Evolutionary conservation across 2,113 vertebrate genomes (phyloP).

Genomic region (Anguilla rostrata): DNA sequence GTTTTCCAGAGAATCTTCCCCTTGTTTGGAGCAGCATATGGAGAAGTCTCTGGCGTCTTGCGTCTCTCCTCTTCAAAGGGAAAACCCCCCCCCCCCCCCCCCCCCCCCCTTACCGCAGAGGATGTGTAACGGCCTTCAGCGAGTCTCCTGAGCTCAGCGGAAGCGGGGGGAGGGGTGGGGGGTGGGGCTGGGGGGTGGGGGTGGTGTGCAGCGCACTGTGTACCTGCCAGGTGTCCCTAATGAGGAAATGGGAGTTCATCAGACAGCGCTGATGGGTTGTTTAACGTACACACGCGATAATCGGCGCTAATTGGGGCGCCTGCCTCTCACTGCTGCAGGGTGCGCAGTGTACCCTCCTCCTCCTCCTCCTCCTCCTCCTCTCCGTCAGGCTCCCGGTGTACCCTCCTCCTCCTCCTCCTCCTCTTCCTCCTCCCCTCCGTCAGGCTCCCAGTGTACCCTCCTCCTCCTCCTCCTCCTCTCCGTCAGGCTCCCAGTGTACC

Average conservation of each 20-base stretch:
- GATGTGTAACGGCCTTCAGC: background rate
- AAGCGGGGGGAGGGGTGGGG: background rate
- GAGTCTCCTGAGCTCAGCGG: conserved; percentile 12
- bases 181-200: too few species aligned
- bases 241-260: conserved; percentile 11
- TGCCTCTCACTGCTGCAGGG: background rate
- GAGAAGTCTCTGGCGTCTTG: background rate
- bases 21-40: background rate
- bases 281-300: conserved; percentile 21
- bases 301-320: background rate
- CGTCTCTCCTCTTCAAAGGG: background rate
- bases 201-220: background rate
- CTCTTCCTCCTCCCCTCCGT: too few species aligned
- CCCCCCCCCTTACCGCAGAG: background rate
- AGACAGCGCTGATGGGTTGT: background rate
- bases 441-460: too few species aligned
- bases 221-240: conserved; percentile 21
- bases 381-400: too few species aligned
- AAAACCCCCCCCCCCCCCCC: background rate
- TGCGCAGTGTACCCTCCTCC: background rate
- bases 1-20: background rate
- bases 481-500: background rate
- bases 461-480: background rate
- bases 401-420: too few species aligned
- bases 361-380: too few species aligned